Percentiles rank a stretch among this genome's conserved stretches.
Evolutionary conservation across 2,888 invertebrate genomes (phyloP).

Genomic region (Caenorhabditis sp.): DNA sequence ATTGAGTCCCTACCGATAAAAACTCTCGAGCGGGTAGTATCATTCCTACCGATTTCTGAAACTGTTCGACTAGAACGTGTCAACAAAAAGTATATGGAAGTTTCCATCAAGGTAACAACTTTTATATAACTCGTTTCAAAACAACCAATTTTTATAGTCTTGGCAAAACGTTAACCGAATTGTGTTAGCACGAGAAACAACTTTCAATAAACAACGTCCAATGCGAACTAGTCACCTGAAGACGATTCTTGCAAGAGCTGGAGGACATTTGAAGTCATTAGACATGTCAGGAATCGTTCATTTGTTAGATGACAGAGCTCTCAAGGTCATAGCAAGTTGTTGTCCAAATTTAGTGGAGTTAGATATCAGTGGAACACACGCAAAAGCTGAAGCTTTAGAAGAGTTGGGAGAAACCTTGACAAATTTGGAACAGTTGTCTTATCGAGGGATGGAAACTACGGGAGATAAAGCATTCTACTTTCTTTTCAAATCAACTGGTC

Average conservation of each 20-base stretch:
- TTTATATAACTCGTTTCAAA: background rate
- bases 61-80: constrained; percentile 67
- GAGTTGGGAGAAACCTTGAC: constrained; percentile 60
- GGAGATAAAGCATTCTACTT: constrained; percentile 68
- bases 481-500: constrained; percentile 59
- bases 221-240: constrained; percentile 61
- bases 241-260: constrained; percentile 43
- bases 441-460: constrained; percentile 63
- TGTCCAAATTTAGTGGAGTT: constrained; percentile 60
- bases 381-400: constrained; percentile 55
- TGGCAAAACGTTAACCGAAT: constrained; percentile 56
- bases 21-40: constrained; percentile 59
- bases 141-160: constrained; percentile 42
- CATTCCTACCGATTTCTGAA: constrained; percentile 60
- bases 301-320: constrained; percentile 63
- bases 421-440: constrained; percentile 51
- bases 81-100: constrained; percentile 68
- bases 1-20: constrained; percentile 56
- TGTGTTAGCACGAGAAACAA: constrained; percentile 52
- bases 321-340: constrained; percentile 55
- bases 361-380: constrained; percentile 65
- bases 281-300: constrained; percentile 65
- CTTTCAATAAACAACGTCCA: constrained; percentile 58
- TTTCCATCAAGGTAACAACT: constrained; percentile 55
- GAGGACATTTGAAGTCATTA: constrained; percentile 52